Evolutionary conservation across 2,113 vertebrate genomes (phyloP).

Genomic region (Hypomesus transpacificus): DNA sequence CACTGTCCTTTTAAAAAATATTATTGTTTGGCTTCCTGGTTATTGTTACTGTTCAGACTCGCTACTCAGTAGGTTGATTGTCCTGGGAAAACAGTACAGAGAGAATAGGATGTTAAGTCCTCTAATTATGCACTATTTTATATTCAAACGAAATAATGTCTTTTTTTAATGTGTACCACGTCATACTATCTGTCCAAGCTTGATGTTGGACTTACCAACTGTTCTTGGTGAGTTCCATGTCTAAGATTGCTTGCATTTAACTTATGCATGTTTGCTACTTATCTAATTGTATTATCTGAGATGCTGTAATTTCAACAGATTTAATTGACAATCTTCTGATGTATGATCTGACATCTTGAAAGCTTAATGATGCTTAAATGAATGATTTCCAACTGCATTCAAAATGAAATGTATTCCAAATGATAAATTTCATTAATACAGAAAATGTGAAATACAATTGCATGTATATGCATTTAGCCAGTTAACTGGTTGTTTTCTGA

Average conservation of each 20-base stretch:
- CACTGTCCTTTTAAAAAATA: too few species aligned
- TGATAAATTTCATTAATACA: too few species aligned
- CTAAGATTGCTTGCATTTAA: constrained; percentile 35
- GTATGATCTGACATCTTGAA: too few species aligned
- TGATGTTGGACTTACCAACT: background rate
- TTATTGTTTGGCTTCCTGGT: too few species aligned
- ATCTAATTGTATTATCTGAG: constrained; percentile 8
- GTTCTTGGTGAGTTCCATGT: background rate
- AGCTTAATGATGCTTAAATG: too few species aligned
- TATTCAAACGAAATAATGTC: background rate
- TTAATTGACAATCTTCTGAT: background rate
- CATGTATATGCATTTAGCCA: constrained; percentile 38
- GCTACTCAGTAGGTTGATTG: too few species aligned
- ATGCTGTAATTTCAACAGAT: constrained; percentile 12
- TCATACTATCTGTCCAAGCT: background rate
- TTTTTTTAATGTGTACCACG: background rate
- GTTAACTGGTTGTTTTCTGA: constrained; percentile 30
- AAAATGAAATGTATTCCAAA: too few species aligned
- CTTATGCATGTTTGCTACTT: constrained; percentile 51
- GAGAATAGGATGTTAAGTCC: too few species aligned
- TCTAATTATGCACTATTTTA: background rate
- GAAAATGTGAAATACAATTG: constrained; percentile 35
- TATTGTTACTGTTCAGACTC: too few species aligned
- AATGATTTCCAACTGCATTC: too few species aligned
- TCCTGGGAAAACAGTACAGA: too few species aligned